These are phyloP conservation scores for Galagoides demidoff DNA, from an alignment of 2,797 vertebrate species.

Conservation along the genomic window DNA sequence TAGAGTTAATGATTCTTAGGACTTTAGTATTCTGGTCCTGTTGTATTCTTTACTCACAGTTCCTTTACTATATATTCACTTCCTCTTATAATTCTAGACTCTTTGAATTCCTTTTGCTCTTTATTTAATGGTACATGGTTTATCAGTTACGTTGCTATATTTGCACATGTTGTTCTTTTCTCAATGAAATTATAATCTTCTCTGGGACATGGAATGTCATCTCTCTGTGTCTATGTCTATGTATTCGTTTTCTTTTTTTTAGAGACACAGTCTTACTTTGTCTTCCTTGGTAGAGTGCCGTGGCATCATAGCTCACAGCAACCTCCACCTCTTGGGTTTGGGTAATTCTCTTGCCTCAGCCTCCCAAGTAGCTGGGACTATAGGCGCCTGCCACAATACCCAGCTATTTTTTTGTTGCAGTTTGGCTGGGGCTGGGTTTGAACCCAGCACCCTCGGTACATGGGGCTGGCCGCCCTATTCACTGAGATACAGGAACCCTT, in stretches of 20 bases:
- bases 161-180: conserved; percentile 34
- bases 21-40: neutral
- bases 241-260: neutral
- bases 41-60: neutral
- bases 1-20: conserved; percentile 43
- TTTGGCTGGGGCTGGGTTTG: no score
- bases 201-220: neutral
- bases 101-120: conserved; percentile 9
- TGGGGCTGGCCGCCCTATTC: no score
- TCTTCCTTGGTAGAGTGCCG: no score
- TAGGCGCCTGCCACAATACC: no score
- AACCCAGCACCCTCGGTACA: no score
- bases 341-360: no score
- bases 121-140: neutral
- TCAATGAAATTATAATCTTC: conserved; percentile 14
- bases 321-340: no score
- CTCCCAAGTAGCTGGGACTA: no score
- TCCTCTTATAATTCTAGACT: neutral
- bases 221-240: neutral
- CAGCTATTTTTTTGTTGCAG: no score
- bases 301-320: no score
- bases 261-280: no score
- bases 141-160: conserved; percentile 26
- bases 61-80: conserved; percentile 48
- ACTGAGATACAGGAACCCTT: no score